Conservation (phyloP, 2,113 vertebrate genomes). For the Lampris megalopsis region DNA sequence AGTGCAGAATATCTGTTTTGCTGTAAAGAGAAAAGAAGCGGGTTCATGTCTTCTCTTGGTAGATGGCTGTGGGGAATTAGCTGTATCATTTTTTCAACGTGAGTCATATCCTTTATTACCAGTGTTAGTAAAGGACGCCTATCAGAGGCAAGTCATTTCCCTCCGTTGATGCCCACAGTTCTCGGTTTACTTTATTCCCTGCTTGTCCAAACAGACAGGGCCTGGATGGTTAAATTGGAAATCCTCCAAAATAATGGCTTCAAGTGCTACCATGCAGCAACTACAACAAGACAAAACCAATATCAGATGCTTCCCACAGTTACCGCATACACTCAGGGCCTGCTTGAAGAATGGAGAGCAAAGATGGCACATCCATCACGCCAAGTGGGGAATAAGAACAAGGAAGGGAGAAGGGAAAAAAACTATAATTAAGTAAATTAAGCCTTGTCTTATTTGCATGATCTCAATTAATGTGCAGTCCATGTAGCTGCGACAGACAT, state of each 20-base stretch:
- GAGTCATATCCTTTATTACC: background rate
- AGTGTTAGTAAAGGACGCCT: conserved; percentile 19
- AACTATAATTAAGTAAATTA: conserved; percentile 70
- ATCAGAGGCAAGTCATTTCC: conserved; percentile 31
- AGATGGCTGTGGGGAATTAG: conserved; percentile 6
- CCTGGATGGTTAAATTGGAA: conserved; percentile 2
- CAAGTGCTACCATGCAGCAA: conserved; percentile 7
- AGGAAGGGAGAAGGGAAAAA: conserved; percentile 20
- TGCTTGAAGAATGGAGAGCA: conserved; percentile 44
- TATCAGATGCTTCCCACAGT: background rate
- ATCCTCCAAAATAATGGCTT: conserved; percentile 22
- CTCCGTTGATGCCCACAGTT: conserved; percentile 18
- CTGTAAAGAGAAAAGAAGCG: background rate
- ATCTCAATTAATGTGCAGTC: conserved; percentile 72
- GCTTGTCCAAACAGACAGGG: background rate
- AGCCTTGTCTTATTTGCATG: conserved; percentile 72
- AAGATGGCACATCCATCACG: conserved; percentile 58
- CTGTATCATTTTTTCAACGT: conserved; percentile 5
- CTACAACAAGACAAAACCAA: conserved; percentile 15
- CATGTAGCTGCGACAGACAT: conserved; percentile 60
- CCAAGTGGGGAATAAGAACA: conserved; percentile 11
- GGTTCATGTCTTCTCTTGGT: background rate
- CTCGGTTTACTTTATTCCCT: conserved; percentile 1
- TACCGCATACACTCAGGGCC: conserved; percentile 13
- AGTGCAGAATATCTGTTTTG: background rate